Evolutionary conservation across 2,888 invertebrate genomes (phyloP), one percentile per base, ranked within the genome.

Genomic region (Clepsis dumicolana): DNA sequence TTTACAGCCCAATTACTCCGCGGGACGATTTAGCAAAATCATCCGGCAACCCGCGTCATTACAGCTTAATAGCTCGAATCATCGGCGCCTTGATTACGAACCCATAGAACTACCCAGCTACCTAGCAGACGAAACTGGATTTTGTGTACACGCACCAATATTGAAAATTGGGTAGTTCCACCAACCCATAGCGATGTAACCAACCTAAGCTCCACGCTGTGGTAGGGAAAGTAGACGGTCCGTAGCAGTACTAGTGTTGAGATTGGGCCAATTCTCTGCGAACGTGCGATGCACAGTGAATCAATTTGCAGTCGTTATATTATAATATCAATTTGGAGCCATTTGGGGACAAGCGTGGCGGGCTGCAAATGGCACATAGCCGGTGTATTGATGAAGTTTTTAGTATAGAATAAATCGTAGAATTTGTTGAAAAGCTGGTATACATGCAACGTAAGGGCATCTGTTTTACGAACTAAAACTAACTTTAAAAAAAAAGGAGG

Each of bases 241-340:
- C 14, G 8, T 12, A 0, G 8, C 14, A 41, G 35, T 21, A n/a
- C 10, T 56, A 63, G 14, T 1, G 57, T 59, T n/a, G 12, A 24
- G 7, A 59, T 27, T 63, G 4, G 38, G 1, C 8, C 52, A 52
- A 4, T 18, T 50, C 24, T 4, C 5, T 35, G 32, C 12, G 10
- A 8, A 48, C 27, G 41, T 24, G 63, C 12, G 27, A 52, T 14
- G 59, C 50, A 53, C 64, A 57, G 56, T 67, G 63, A 68, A 68
- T 68, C 68, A 68, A 68, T 68, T 68, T 64, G 59, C 24, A 68
- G 52, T 64, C 68, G 68, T 68, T 64, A 68, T 68, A n/a, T n/a
- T n/a, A n/a, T n/a, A n/a, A n/a, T n/a, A n/a, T n/a, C n/a, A n/a
- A n/a, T n/a, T n/a, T 59, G 38, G 35, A 8, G 41, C 50, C 27